Base-by-base conservation (phyloP, 1,140 invertebrate species). In the Diploscapter pachys region DNA sequence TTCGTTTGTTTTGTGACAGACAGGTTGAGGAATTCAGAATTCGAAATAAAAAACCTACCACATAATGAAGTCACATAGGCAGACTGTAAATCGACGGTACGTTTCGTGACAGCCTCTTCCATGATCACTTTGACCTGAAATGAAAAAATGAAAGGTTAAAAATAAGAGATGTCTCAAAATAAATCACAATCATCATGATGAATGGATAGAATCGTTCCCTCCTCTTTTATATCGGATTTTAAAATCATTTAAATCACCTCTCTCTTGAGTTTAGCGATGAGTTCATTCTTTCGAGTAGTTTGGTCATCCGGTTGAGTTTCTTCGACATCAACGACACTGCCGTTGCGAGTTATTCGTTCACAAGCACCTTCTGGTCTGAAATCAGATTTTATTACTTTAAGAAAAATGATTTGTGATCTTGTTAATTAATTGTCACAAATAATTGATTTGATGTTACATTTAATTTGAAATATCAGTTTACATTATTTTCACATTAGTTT, bases 101-200 rank as follows among this genome's bases (percentile, higher is more conserved):
- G 53, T 55, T 55, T 6, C 5, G 66, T n/a, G 9, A 55, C 6
- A 8, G 66, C 48, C 2, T 74, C 73, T n/a, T 65, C 63, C 73
- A 74, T 74, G 0, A 74, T 69, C n/a, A 66, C 59, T 69, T 74
- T 74, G 54, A 73, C 54, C 72, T 73, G 59, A 66, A 73, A 56
- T 53, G n/a, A 4, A 66, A 5, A n/a, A 31, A 31, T 31, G 31
- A 1, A 31, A 31, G 31, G 31, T 31, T 31, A 31, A 31, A 31
- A 31, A 31, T 31, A 31, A 31, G 31, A 31, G 31, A 31, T 31
- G 31, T 31, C 1, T 31, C 31, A 31, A 31, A 31, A 31, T 31
- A 31, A 31, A 31, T 31, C 31, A 31, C 31, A 31, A 31, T 31
- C 31, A 31, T 31, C 31, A 31, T 31, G 31, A 31, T 1, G 31